These are phyloP conservation scores for Oscheius myriophilus DNA, from an alignment of 2,888 invertebrate species.

Conservation along the genomic window DNA sequence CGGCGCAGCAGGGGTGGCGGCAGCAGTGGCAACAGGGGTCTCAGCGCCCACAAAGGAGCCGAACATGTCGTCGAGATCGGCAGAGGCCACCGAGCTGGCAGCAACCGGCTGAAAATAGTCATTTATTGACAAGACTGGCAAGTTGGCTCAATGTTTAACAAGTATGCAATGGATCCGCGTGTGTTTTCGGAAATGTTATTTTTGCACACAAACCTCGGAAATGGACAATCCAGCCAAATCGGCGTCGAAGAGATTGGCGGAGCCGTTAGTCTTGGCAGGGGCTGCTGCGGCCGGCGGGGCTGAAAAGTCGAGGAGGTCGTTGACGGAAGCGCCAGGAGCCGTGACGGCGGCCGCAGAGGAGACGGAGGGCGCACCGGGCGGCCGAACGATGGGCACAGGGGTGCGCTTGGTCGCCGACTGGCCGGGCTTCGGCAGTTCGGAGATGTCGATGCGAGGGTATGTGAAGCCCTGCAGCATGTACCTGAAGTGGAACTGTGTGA, in stretches of 20 bases:
- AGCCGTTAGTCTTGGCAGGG: constrained; percentile 13
- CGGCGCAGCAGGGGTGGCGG: background rate
- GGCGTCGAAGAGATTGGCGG: constrained; percentile 23
- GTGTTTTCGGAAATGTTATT: background rate
- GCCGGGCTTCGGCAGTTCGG: constrained; percentile 51
- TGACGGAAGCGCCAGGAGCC: constrained; percentile 8
- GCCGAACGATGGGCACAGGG: constrained; percentile 12
- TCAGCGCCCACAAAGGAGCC: constrained; percentile 62
- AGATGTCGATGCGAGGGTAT: constrained; percentile 55
- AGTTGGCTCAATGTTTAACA: too few species aligned
- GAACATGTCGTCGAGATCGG: constrained; percentile 63
- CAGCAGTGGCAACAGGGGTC: constrained; percentile 7
- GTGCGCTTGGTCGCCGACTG: constrained; percentile 8
- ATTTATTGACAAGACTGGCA: background rate
- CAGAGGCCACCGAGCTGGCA: constrained; percentile 18
- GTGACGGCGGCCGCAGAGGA: constrained; percentile 12
- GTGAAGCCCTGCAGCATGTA: constrained; percentile 60
- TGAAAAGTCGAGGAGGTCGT: constrained; percentile 43
- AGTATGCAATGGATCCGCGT: background rate
- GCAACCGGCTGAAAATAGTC: constrained; percentile 11
- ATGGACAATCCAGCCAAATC: constrained; percentile 37
- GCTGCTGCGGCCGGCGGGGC: constrained; percentile 29
- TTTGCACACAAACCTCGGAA: constrained; percentile 6
- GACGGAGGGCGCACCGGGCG: background rate
- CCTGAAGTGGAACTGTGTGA: constrained; percentile 32